phyloP scores from a whole-genome alignment of 1,140 invertebrate genomes.

The Musca vetustissima region DNA sequence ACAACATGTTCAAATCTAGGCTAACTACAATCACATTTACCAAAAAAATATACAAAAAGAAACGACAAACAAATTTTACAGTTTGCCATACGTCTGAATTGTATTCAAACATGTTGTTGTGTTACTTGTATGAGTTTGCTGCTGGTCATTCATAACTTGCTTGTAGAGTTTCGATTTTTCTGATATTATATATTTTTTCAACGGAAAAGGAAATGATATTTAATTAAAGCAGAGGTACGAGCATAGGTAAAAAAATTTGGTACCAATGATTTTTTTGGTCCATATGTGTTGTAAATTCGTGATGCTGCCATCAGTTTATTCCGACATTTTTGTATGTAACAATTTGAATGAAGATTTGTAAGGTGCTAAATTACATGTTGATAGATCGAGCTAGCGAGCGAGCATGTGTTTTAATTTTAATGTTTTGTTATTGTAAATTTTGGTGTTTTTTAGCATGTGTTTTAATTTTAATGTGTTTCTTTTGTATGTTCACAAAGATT shows the following conservation, averaged over 20 bases:
- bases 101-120: no score
- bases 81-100: no score
- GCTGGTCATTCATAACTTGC: no score
- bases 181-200: neutral
- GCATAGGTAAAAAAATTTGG: slow-evolving; percentile 11
- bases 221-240: neutral
- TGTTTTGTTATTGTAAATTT: no score
- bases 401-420: neutral
- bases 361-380: slow-evolving; percentile 6
- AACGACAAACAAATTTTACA: no score
- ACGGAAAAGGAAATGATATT: slow-evolving; percentile 14
- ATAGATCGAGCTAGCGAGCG: slow-evolving; percentile 1
- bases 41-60: no score
- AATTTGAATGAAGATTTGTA: neutral
- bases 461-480: no score
- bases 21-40: slow-evolving; percentile 1
- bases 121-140: no score
- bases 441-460: no score
- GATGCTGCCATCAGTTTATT: neutral
- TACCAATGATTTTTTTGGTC: neutral
- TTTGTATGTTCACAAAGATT: no score
- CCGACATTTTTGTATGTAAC: neutral
- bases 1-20: neutral
- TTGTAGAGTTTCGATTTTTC: neutral
- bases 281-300: no score